These are phyloP conservation scores for Stenodera caucasica DNA, from an alignment of 2,888 invertebrate genomes.

Conservation along the genomic window DNA sequence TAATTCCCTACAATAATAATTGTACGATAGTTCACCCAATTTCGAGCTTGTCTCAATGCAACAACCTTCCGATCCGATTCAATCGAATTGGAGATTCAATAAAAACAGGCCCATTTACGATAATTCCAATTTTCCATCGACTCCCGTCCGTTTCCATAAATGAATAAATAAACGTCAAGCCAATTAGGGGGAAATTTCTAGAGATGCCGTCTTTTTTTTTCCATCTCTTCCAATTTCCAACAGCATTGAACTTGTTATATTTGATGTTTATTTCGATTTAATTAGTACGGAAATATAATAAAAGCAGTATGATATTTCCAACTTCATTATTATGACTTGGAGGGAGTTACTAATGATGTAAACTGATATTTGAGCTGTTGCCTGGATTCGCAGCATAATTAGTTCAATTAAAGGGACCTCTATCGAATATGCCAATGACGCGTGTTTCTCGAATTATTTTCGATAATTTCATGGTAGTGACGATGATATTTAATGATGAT, in stretches of 20 bases:
- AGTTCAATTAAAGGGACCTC: neutral
- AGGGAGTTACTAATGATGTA: neutral
- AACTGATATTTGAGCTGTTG: neutral
- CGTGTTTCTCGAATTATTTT: no score
- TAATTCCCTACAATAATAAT: no score
- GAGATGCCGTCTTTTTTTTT: no score
- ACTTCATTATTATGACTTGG: neutral
- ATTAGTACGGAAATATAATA: neutral
- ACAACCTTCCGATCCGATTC: slow-evolving; percentile 10
- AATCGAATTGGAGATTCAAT: slow-evolving; percentile 24
- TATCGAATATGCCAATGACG: no score
- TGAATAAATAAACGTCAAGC: no score
- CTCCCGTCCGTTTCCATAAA: no score
- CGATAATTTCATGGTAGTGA: neutral
- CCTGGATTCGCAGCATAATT: neutral
- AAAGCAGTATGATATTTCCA: neutral
- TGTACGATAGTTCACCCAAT: no score
- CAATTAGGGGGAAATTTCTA: no score
- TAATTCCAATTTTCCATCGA: no score
- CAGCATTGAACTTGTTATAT: no score
- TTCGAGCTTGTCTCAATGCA: no score
- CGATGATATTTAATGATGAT: neutral
- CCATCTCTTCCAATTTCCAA: no score
- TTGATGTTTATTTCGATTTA: neutral
- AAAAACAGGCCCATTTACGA: neutral